Conservation (phyloP, 2,888 invertebrate species). For the Agrotis puta region DNA sequence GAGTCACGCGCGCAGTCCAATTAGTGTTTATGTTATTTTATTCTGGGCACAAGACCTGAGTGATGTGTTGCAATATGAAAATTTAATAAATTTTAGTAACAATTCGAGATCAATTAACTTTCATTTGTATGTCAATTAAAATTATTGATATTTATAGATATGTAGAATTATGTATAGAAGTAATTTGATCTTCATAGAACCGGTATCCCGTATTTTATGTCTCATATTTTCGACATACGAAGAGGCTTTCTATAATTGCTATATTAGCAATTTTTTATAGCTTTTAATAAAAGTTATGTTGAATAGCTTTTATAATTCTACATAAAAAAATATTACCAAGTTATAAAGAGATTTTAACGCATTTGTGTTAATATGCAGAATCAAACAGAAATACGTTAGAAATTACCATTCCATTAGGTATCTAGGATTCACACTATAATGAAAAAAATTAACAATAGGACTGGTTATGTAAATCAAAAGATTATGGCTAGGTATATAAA, state of each 20-base stretch:
- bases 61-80: constrained; percentile 53
- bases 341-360: constrained; percentile 80
- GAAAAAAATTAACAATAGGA: constrained; percentile 63
- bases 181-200: constrained; percentile 58
- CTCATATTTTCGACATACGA: constrained; percentile 43
- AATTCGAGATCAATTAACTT: constrained; percentile 60
- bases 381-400: constrained; percentile 56
- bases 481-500: constrained; percentile 52
- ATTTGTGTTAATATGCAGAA: constrained; percentile 78
- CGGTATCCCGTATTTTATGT: constrained; percentile 53
- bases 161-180: constrained; percentile 18
- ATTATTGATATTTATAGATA: constrained; percentile 51
- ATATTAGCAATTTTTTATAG: constrained; percentile 60
- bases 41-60: constrained; percentile 49
- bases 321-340: constrained; percentile 69
- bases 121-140: constrained; percentile 64
- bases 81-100: constrained; percentile 60
- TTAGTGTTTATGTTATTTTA: constrained; percentile 74
- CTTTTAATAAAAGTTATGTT: constrained; percentile 58
- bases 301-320: constrained; percentile 61
- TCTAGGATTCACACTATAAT: constrained; percentile 68
- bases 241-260: constrained; percentile 50
- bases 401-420: constrained; percentile 71
- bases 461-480: constrained; percentile 76
- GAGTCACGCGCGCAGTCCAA: constrained; percentile 82